phyloP scores from a whole-genome alignment of 2,888 invertebrate genomes.

The Xestia sexstrigata region DNA sequence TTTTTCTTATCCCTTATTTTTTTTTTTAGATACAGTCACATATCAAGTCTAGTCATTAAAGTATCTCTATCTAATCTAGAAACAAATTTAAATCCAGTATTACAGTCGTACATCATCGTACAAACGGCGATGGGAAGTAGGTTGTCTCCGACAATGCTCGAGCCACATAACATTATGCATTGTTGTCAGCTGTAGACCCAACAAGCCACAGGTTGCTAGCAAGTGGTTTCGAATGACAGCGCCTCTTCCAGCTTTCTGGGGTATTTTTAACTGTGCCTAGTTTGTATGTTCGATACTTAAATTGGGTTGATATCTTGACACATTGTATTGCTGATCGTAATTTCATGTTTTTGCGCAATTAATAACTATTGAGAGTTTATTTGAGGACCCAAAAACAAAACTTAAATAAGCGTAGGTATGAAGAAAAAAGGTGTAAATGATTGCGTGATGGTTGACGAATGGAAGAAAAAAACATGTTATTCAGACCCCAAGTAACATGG shows the following conservation, averaged over 20 bases:
- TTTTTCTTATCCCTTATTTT: not conserved
- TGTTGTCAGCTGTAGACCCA: slow-evolving; percentile 33
- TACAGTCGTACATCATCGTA: slow-evolving; percentile 15
- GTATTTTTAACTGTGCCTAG: not conserved
- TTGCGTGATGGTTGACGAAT: too few relatives aligned
- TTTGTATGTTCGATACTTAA: not conserved
- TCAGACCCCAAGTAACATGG: too few relatives aligned
- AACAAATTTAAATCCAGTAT: slow-evolving; percentile 14
- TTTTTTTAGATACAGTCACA: not conserved
- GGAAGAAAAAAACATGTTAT: too few relatives aligned
- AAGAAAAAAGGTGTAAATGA: too few relatives aligned
- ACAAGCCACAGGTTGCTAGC: slow-evolving; percentile 46
- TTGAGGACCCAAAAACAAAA: too few relatives aligned
- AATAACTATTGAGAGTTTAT: not conserved
- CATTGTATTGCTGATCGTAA: not conserved
- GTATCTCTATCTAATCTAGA: slow-evolving; percentile 3
- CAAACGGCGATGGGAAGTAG: slow-evolving; percentile 46
- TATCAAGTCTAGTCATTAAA: not conserved
- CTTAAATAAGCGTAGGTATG: not conserved
- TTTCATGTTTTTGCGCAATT: not conserved
- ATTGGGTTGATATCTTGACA: not conserved
- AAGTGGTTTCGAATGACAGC: slow-evolving; percentile 39
- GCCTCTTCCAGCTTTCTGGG: slow-evolving; percentile 20
- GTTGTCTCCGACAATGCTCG: slow-evolving; percentile 39
- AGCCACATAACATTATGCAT: slow-evolving; percentile 30